phyloP scores from a whole-genome alignment of 1,140 invertebrate species.

The Pseudomyrmex cubaensis region DNA sequence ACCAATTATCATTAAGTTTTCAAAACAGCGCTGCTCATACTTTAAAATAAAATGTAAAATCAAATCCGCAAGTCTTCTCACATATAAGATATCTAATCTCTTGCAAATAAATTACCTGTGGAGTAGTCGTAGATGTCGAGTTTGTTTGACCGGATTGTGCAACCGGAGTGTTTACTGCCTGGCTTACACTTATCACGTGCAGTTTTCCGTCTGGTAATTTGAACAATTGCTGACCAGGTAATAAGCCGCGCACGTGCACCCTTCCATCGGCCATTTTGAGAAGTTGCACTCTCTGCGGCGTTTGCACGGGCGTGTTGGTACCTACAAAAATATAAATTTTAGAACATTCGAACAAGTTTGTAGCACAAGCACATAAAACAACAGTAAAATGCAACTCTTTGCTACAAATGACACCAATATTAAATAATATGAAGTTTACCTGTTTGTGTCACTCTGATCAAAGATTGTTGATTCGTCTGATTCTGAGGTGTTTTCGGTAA shows the following conservation, averaged over 20 bases:
- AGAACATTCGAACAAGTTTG: too few relatives aligned
- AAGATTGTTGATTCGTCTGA: conserved; percentile 80
- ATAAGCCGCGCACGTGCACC: conserved; percentile 94
- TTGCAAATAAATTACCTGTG: conserved; percentile 55
- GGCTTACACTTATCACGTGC: conserved; percentile 91
- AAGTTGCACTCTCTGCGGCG: conserved; percentile 94
- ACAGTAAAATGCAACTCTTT: too few relatives aligned
- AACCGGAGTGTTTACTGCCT: conserved; percentile 76
- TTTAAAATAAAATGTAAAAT: too few relatives aligned
- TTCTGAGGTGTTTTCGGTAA: conserved; percentile 84
- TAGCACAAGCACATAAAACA: too few relatives aligned
- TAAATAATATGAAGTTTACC: conserved; percentile 45
- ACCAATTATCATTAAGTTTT: too few relatives aligned
- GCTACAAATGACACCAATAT: not conserved
- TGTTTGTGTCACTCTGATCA: conserved; percentile 81
- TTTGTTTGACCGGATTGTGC: conserved; percentile 61
- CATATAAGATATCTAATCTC: not conserved
- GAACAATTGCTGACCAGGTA: conserved; percentile 97
- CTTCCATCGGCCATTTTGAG: conserved; percentile 95
- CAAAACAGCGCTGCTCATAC: too few relatives aligned
- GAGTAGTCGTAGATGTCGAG: conserved; percentile 68
- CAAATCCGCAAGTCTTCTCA: too few relatives aligned
- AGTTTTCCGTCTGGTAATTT: conserved; percentile 97
- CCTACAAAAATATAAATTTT: conserved; percentile 25
- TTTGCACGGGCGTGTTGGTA: conserved; percentile 72